Conservation (phyloP, 2,113 vertebrate genomes). For the Trachemys scripta region DNA sequence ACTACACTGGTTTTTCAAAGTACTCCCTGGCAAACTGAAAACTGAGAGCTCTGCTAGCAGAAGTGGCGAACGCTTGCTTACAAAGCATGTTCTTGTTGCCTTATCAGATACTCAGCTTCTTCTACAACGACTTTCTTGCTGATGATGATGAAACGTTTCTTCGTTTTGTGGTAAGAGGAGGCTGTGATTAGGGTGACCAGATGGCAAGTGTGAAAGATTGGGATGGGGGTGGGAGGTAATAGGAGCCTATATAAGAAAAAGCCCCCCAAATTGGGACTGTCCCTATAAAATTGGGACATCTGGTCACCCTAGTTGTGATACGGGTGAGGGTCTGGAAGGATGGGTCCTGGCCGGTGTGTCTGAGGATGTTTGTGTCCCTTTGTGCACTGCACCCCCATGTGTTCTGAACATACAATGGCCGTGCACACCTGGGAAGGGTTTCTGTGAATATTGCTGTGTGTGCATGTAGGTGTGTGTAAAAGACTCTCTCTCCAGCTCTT, state of each 20-base stretch:
- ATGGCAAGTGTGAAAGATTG: too few species aligned
- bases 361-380: neutral
- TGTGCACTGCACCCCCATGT: neutral
- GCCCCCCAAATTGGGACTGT: too few species aligned
- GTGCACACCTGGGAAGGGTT: neutral
- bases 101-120: slow-evolving; percentile 73
- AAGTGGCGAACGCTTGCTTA: neutral
- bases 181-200: too few species aligned
- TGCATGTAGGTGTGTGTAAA: neutral
- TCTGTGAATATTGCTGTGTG: neutral
- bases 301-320: too few species aligned
- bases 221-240: too few species aligned
- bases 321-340: neutral
- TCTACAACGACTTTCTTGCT: slow-evolving; percentile 77
- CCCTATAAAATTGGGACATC: too few species aligned
- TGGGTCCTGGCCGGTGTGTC: neutral
- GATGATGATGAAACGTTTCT: slow-evolving; percentile 77
- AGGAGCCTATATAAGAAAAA: too few species aligned
- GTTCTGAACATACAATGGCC: neutral
- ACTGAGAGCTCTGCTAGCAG: neutral
- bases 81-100: neutral
- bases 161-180: slow-evolving; percentile 72
- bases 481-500: neutral
- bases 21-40: neutral
- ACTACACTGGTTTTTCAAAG: neutral